A percentile compares a stretch with the other conserved stretches of the same genome.
phyloP scores from a whole-genome alignment of 2,113 vertebrate genomes.

The Lutjanus erythropterus region DNA sequence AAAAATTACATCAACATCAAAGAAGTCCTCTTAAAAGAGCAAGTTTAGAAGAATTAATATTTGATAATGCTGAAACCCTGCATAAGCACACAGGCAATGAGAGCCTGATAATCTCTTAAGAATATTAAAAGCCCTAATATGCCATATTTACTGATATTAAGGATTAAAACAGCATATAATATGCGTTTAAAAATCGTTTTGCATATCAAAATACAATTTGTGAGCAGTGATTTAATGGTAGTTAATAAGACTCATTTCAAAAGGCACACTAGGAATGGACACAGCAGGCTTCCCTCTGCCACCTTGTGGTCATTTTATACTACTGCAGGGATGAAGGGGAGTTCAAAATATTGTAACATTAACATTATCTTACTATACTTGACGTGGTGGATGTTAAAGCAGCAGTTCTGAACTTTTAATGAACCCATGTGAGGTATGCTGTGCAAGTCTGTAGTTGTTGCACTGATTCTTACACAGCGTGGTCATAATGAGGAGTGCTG shows the following conservation, averaged over 20 bases:
- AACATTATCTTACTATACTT: not conserved
- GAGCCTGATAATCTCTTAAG: constrained; percentile 79
- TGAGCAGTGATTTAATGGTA: constrained; percentile 71
- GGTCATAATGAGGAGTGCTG: too few relatives aligned
- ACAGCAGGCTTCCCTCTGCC: constrained; percentile 61
- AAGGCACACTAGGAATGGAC: constrained; percentile 23
- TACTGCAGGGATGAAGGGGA: constrained; percentile 38
- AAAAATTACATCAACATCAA: constrained; percentile 84
- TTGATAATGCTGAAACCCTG: constrained; percentile 79
- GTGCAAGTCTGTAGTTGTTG: not conserved
- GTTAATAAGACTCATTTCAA: constrained; percentile 66
- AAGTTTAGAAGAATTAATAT: constrained; percentile 85
- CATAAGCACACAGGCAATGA: constrained; percentile 75
- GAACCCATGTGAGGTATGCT: not conserved
- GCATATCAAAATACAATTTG: constrained; percentile 84
- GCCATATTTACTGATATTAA: constrained; percentile 82
- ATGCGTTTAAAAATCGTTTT: constrained; percentile 83
- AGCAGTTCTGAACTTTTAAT: not conserved
- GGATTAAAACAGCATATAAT: constrained; percentile 82
- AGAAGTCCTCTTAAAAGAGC: constrained; percentile 82
- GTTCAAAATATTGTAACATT: not conserved
- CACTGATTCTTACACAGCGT: not conserved
- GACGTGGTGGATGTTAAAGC: not conserved
- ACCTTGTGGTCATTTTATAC: constrained; percentile 58
- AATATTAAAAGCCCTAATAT: constrained; percentile 82